A percentile compares a stretch with the other conserved stretches of the same genome.
These are phyloP conservation scores for Adelphocoris suturalis DNA, from an alignment of 2,888 invertebrate genomes.

Conservation along the genomic window DNA sequence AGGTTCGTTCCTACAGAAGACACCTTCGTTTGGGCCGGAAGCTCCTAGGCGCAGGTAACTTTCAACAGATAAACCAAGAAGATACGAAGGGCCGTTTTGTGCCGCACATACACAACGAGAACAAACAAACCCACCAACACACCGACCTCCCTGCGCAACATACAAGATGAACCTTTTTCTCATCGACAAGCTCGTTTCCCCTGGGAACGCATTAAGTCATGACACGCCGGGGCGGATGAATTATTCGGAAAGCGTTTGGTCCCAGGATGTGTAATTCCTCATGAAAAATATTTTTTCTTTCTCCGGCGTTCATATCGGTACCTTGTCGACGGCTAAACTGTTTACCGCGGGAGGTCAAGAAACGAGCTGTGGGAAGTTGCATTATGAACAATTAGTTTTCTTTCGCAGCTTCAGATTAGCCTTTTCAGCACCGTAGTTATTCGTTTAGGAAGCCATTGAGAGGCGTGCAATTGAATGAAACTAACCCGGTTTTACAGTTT, in stretches of 20 bases:
- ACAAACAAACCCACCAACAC: background rate
- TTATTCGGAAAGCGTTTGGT: slow-evolving; percentile 4
- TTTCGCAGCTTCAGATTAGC: background rate
- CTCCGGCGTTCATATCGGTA: background rate
- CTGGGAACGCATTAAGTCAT: background rate
- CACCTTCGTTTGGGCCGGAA: background rate
- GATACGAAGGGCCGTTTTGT: slow-evolving; percentile 3
- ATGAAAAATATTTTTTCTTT: background rate
- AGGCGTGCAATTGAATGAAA: too few species aligned
- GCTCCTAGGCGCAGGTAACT: background rate
- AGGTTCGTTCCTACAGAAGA: too few species aligned
- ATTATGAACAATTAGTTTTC: background rate
- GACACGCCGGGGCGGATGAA: slow-evolving; percentile 3
- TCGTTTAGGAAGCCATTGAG: too few species aligned
- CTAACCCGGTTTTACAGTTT: too few species aligned
- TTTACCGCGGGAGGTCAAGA: background rate
- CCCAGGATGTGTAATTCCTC: slow-evolving; percentile 26
- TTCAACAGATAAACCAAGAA: background rate
- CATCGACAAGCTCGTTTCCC: slow-evolving; percentile 24
- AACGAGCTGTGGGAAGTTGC: background rate
- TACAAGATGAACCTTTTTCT: slow-evolving; percentile 32
- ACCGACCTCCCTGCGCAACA: slow-evolving; percentile 4
- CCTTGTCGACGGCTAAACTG: background rate
- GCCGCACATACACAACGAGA: slow-evolving; percentile 20
- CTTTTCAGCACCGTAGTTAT: background rate